A percentile compares a stretch with the other conserved stretches of the same genome.
phyloP scores from a whole-genome alignment of 2,888 invertebrate species.

The Dicycla oo region DNA sequence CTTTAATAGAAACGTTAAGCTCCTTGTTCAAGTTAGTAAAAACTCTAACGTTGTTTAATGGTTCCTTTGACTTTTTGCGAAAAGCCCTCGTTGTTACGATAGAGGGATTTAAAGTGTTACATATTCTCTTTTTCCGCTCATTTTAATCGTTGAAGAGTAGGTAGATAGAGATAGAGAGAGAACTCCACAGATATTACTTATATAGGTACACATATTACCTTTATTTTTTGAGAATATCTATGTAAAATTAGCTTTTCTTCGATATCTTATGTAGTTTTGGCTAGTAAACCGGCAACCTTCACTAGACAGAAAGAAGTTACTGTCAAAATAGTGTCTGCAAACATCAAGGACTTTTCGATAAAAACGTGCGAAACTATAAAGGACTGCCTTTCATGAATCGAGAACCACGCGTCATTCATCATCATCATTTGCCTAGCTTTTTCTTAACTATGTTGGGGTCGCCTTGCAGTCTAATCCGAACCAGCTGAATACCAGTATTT shows the following conservation, averaged over 20 bases:
- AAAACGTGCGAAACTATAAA: no score
- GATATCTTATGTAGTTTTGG: background rate
- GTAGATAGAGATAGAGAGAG: background rate
- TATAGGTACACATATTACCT: no score
- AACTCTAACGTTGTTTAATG: background rate
- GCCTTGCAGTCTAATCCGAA: no score
- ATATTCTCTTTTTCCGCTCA: background rate
- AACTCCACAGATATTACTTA: no score
- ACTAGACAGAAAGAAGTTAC: background rate
- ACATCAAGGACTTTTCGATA: background rate
- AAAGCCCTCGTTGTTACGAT: background rate
- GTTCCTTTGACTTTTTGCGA: background rate
- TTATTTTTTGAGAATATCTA: no score
- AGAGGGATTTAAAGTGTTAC: background rate
- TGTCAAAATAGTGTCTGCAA: background rate
- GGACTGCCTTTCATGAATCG: no score
- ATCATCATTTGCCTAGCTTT: no score
- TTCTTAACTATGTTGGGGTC: no score
- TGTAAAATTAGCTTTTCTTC: background rate
- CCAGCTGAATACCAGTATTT: no score
- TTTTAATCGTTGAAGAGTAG: background rate
- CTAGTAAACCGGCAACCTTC: background rate
- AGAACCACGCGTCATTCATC: no score
- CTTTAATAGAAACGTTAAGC: conserved; percentile 3
- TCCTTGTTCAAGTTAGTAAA: background rate